Evolutionary conservation across 1,140 invertebrate species (phyloP).

Genomic region (Octopus sinensis): DNA sequence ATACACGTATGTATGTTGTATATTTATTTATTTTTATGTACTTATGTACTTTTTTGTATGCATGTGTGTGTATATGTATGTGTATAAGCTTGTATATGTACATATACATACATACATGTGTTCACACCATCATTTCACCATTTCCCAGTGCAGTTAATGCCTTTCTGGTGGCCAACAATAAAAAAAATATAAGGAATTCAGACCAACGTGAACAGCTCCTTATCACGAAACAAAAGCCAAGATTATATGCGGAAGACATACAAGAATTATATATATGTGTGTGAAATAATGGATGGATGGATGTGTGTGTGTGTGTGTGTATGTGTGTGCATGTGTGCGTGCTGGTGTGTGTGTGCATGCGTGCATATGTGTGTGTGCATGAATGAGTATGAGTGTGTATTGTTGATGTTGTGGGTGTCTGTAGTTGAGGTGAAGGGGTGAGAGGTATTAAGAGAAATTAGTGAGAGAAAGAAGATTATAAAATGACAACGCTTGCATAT

Average conservation of each 20-base stretch:
- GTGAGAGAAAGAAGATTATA: too few relatives aligned
- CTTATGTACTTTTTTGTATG: neutral
- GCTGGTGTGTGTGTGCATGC: neutral
- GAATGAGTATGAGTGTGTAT: too few relatives aligned
- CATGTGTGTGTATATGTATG: neutral
- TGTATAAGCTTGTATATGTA: neutral
- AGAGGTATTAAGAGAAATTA: too few relatives aligned
- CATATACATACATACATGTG: neutral
- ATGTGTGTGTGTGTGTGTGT: neutral
- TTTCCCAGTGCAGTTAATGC: too few relatives aligned
- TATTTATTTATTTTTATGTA: neutral
- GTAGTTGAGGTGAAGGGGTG: too few relatives aligned
- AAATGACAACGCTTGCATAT: too few relatives aligned
- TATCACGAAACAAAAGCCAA: too few relatives aligned
- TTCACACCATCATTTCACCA: neutral
- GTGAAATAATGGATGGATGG: neutral
- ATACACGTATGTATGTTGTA: neutral
- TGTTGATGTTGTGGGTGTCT: too few relatives aligned
- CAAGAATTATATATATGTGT: neutral
- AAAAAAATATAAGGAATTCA: too few relatives aligned
- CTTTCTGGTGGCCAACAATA: too few relatives aligned
- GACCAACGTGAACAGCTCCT: too few relatives aligned
- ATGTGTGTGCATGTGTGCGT: neutral
- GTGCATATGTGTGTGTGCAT: neutral
- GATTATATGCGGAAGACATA: neutral